These are phyloP conservation scores for Ptychodera flava DNA, from an alignment of 35 echinoderm and acorn worm species.

Conservation along the genomic window DNA sequence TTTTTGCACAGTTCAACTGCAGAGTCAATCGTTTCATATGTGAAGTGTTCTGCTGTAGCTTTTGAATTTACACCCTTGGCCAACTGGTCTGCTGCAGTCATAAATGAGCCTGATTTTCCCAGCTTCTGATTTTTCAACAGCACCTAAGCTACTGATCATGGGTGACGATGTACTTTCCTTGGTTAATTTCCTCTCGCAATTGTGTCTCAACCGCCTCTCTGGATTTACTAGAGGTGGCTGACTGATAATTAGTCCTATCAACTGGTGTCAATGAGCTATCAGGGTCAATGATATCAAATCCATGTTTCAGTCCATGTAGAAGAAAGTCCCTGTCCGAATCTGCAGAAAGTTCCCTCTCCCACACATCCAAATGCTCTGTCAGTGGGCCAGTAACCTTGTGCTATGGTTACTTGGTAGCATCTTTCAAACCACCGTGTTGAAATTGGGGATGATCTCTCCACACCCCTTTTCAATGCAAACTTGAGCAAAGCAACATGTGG, in stretches of 20 bases:
- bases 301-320: neutral
- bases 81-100: neutral
- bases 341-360: neutral
- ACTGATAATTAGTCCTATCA: neutral
- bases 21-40: neutral
- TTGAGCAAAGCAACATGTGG: neutral
- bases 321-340: neutral
- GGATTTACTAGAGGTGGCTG: neutral
- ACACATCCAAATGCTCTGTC: neutral
- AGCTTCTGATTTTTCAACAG: neutral
- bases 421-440: neutral
- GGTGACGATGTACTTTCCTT: neutral
- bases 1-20: neutral
- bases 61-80: neutral
- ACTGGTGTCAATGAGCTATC: neutral
- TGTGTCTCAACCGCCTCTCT: neutral
- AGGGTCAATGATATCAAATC: neutral
- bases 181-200: neutral
- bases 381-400: neutral
- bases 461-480: neutral
- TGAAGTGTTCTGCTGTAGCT: neutral
- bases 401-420: neutral
- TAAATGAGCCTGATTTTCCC: neutral
- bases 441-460: neutral
- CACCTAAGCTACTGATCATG: neutral